Evolutionary conservation across 2,113 vertebrate genomes (phyloP), one percentile per base, ranked within the genome.

Genomic region (Rousettus leschenaultii): DNA sequence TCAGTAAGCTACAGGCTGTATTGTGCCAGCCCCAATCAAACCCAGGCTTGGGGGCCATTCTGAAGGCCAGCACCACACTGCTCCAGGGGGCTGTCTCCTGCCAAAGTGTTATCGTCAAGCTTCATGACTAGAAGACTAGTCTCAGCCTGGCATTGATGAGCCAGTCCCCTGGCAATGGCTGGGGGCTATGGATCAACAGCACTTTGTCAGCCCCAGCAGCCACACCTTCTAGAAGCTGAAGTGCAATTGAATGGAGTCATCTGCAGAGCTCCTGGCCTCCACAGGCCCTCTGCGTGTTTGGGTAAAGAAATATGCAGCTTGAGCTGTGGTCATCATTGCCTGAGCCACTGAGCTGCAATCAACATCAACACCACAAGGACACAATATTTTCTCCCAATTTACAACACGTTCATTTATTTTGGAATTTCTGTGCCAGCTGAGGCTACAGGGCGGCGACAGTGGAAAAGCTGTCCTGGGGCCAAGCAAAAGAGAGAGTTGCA

Each of bases 391-490:
- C 98, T 98, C 98, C 98, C 98, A 86, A 98, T 98, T 97, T 98
- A 99, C 98, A 98, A 98, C 98, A 98, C 2, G 1, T 97, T 98
- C 98, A 97, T 99, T 99, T 99, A 99, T 98, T 98, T 98, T 98
- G 98, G 98, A 98, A 98, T 98, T 98, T 98, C 98, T 98, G 94
- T 97, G 98, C 98, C 97, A 98, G 97, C 94, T 97, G 98, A 99
- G 98, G 98, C 98, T 98, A 96, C 98, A 98, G 98, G 98, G 98
- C 77, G 97, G 98, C 98, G 98, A 98, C 98, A 98, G 98, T 98
- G 97, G 97, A 98, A 96, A 97, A 98, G 94, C 83, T 98, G 98
- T 98, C 98, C 91, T 91, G 87, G 90, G 97, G 98, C 98, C 98
- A 99, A 98, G 98, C 98, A 98, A 98, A 99, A 99, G 98, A 98